Conservation (phyloP, 2,113 vertebrate genomes). For the Pimephales promelas region DNA sequence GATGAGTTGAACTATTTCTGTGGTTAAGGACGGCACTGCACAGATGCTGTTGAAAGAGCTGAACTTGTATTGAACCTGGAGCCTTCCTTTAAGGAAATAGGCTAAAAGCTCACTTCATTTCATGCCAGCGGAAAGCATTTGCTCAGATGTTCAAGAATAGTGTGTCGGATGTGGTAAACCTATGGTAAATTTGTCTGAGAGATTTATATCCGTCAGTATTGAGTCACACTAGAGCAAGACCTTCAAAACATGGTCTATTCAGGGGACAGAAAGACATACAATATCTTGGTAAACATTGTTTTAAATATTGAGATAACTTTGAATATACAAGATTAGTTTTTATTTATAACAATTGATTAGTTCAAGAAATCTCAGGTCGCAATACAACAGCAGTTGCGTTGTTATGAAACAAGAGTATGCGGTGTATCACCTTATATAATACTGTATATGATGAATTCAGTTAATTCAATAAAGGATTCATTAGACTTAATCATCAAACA, state of each 20-base stretch:
- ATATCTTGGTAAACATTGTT: neutral
- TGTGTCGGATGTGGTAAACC: neutral
- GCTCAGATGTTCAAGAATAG: neutral
- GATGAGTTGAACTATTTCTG: neutral
- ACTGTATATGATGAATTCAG: neutral
- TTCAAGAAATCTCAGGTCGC: too few relatives aligned
- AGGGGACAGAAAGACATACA: neutral
- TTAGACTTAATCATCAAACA: neutral
- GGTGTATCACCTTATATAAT: too few relatives aligned
- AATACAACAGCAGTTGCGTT: too few relatives aligned
- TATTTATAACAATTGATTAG: neutral
- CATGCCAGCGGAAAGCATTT: neutral
- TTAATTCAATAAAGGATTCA: neutral
- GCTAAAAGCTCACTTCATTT: neutral
- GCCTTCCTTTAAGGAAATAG: neutral
- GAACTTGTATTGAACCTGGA: neutral
- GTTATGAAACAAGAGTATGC: too few relatives aligned
- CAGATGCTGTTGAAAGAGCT: neutral
- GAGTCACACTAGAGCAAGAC: neutral
- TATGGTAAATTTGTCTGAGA: conserved; percentile 34
- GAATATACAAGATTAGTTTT: neutral
- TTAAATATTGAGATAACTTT: neutral
- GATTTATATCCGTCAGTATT: neutral
- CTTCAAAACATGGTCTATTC: neutral
- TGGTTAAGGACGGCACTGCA: neutral